Evolutionary conservation across 2,113 vertebrate genomes (phyloP).

Genomic region (Microcebus griseorufus): DNA sequence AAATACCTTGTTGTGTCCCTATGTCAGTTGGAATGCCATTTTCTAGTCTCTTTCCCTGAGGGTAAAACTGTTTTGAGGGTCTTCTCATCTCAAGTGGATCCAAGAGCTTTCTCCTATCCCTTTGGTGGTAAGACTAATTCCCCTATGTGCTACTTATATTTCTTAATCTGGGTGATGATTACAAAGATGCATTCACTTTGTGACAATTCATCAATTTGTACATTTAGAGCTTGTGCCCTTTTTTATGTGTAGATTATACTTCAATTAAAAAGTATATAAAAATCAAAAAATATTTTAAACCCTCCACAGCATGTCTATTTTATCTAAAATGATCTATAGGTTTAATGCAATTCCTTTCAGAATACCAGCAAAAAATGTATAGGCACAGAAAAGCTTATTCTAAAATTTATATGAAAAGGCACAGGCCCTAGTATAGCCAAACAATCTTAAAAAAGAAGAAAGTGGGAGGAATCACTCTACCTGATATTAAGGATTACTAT

Average conservation of each 20-base stretch:
- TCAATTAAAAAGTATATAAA: constrained; percentile 36
- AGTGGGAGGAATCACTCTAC: neutral
- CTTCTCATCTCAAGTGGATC: neutral
- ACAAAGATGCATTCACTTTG: neutral
- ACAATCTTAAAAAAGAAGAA: constrained; percentile 3
- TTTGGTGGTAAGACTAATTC: constrained; percentile 26
- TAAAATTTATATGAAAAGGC: constrained; percentile 45
- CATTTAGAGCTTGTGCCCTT: constrained; percentile 9
- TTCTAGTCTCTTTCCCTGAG: neutral
- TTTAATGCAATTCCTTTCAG: constrained; percentile 30
- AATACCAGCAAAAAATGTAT: neutral
- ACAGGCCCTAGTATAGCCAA: constrained; percentile 16
- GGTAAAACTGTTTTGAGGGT: neutral
- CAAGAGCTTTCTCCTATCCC: neutral
- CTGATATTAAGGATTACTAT: neutral
- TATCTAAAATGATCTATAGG: neutral
- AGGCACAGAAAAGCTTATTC: constrained; percentile 14
- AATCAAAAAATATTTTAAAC: neutral
- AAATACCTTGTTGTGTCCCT: neutral
- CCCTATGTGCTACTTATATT: neutral
- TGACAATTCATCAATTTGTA: constrained; percentile 23
- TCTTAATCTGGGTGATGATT: constrained; percentile 4
- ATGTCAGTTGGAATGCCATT: neutral
- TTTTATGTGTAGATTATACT: neutral
- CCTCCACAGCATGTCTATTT: neutral